Evolutionary conservation across 2,888 invertebrate species (phyloP), one percentile per base, ranked within the genome.

Genomic region (Bombylius discolor): DNA sequence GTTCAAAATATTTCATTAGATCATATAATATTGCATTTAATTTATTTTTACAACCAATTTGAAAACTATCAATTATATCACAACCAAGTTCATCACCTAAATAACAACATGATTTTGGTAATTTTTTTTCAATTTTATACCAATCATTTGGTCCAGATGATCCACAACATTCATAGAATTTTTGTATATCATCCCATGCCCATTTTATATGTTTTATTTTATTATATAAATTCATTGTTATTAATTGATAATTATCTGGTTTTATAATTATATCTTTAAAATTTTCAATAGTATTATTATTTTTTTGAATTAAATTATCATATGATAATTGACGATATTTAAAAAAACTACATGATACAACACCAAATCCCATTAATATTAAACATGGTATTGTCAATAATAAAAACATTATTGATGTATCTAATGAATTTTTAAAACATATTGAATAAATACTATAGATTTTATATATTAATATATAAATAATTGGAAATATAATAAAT

Each of bases 111-210:
- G 57, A 58, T 32, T 14, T 13, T 12, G 57, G 57, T 12, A 52
- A 7, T 7, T 32, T 23, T 4, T 45, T 31, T 8, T 55, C 31
- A 5, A 58, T 13, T 14, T 47, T 13, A 12, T 14, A 12, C 57
- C 57, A 58, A 44, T 58, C 57, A 4, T 54, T 14, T 11, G 55
- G 13, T 5, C 52, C 23, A 39, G 13, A 12, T 32, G 57, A 58
- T 2, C 57, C 57, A 32, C 57, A 58, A 46, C 57, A 58, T 14
- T 49, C 23, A 23, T 58, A 58, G 11, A 55, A 55, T 1, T n/a
- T 31, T 45, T 58, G 57, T 12, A 58, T 49, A 13, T 9, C 42
- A 52, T 58, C 57, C 57, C 57, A 58, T 11, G 57, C 49, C 4
- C 8, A n/a, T 23, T 55, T 55, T 9, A 49, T 49, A 47, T 31